These are phyloP conservation scores for Cataglyphis hispanica DNA, from an alignment of 1,140 invertebrate species.

Conservation along the genomic window DNA sequence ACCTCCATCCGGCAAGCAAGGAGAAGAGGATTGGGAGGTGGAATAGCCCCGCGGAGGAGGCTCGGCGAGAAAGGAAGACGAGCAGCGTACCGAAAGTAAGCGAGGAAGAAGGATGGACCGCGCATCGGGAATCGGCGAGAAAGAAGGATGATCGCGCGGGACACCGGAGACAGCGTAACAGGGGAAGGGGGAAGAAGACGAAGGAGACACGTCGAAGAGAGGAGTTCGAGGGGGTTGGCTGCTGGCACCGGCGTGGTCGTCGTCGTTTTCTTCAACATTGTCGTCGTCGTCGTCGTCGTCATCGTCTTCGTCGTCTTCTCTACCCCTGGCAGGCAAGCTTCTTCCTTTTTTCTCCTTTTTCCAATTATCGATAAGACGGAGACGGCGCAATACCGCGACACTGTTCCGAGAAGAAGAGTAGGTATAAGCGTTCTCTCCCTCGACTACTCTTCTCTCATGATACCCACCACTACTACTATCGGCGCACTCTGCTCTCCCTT, in stretches of 20 bases:
- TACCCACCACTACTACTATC: slow-evolving; percentile 54
- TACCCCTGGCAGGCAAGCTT: slow-evolving; percentile 29
- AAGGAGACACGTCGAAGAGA: slow-evolving; percentile 58
- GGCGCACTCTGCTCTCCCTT: slow-evolving; percentile 28
- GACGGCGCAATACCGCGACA: slow-evolving; percentile 79
- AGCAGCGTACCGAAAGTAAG: slow-evolving; percentile 46
- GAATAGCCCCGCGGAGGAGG: slow-evolving; percentile 65
- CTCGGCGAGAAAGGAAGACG: slow-evolving; percentile 56
- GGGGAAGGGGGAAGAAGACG: slow-evolving; percentile 29
- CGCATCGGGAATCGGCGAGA: slow-evolving; percentile 62
- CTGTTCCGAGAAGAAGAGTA: slow-evolving; percentile 47
- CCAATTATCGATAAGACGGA: slow-evolving; percentile 84
- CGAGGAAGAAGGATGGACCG: slow-evolving; percentile 59
- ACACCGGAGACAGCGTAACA: slow-evolving; percentile 23
- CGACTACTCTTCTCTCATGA: slow-evolving; percentile 59
- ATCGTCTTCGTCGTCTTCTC: slow-evolving; percentile 30
- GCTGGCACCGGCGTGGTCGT: slow-evolving; percentile 62
- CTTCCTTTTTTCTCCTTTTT: slow-evolving; percentile 77
- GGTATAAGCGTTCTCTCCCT: slow-evolving; percentile 56
- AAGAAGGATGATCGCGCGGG: slow-evolving; percentile 61
- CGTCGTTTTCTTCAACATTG: slow-evolving; percentile 49
- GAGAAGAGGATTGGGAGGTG: slow-evolving; percentile 67
- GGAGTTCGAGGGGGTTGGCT: slow-evolving; percentile 59
- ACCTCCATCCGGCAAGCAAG: slow-evolving; percentile 63
- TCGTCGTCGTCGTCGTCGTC: slow-evolving; percentile 59